These are phyloP conservation scores for Marisa cornuarietis DNA, from an alignment of 1,140 invertebrate genomes.

Conservation along the genomic window DNA sequence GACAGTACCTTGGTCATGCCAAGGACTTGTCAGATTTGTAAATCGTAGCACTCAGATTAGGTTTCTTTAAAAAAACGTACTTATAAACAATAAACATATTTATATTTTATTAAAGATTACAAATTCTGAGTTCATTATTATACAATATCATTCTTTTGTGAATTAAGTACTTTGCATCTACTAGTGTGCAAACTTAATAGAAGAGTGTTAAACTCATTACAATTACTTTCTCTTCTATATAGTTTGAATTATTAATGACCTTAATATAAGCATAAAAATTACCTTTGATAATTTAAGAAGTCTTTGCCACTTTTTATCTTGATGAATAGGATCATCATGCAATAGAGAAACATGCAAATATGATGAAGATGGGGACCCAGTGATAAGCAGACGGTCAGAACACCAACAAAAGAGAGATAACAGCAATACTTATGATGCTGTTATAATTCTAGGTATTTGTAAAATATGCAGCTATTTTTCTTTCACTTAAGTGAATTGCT, in stretches of 20 bases:
- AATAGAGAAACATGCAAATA: neutral
- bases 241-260: neutral
- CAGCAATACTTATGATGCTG: neutral
- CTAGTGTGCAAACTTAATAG: neutral
- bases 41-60: too few relatives aligned
- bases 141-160: too few relatives aligned
- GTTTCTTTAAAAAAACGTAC: too few relatives aligned
- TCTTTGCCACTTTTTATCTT: neutral
- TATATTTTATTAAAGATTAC: too few relatives aligned
- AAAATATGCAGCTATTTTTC: neutral
- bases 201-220: neutral
- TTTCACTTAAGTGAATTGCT: too few relatives aligned
- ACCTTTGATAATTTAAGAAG: neutral
- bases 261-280: neutral
- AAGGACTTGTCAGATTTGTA: too few relatives aligned
- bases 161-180: neutral
- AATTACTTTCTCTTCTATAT: neutral
- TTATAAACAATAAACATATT: too few relatives aligned
- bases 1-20: too few relatives aligned
- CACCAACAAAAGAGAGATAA: neutral
- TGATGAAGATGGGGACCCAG: constrained; percentile 6
- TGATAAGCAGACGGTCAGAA: neutral
- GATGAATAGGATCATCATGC: neutral
- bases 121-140: too few relatives aligned
- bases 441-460: neutral